phyloP scores from a whole-genome alignment of 2,888 invertebrate genomes.

The Drosophila monieri region DNA sequence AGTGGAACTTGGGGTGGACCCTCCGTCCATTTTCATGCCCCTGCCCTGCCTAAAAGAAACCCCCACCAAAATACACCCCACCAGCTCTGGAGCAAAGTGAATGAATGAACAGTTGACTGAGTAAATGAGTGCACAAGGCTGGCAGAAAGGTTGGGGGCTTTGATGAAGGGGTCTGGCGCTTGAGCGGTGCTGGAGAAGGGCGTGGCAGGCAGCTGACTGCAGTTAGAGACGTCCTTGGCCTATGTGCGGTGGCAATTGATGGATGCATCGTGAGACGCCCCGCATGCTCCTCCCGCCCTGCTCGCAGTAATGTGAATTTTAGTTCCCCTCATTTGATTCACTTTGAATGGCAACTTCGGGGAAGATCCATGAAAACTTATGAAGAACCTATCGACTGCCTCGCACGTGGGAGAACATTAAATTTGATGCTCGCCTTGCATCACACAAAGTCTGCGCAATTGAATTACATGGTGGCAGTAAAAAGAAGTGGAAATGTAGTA shows the following conservation, averaged over 20 bases:
- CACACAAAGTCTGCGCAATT: conserved; percentile 7
- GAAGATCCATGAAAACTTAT: conserved; percentile 35
- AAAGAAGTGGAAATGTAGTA: conserved; percentile 27
- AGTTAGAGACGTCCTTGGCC: conserved; percentile 42
- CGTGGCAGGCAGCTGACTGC: conserved; percentile 9
- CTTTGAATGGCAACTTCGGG: conserved; percentile 2
- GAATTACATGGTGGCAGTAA: conserved; percentile 13
- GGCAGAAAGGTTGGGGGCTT: conserved; percentile 1
- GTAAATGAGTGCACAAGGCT: conserved; percentile 48
- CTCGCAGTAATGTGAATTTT: conserved; percentile 23
- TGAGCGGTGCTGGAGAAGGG: neutral
- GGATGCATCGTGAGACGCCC: conserved; percentile 10
- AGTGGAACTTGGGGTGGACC: conserved; percentile 15
- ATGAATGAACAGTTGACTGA: conserved; percentile 58
- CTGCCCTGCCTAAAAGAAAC: conserved; percentile 5
- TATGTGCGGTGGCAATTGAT: conserved; percentile 36
- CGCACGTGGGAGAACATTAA: conserved; percentile 16
- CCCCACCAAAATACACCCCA: neutral
- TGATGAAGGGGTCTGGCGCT: neutral
- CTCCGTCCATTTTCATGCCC: conserved; percentile 7
- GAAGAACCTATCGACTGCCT: conserved; percentile 14
- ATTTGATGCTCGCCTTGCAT: conserved; percentile 27
- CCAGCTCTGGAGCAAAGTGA: conserved; percentile 33
- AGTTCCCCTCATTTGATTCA: conserved; percentile 40
- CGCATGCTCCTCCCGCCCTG: neutral